Percentiles rank a stretch among this genome's conserved stretches.
Conservation (phyloP, 2,888 invertebrate genomes). For the Apantesis nais region DNA sequence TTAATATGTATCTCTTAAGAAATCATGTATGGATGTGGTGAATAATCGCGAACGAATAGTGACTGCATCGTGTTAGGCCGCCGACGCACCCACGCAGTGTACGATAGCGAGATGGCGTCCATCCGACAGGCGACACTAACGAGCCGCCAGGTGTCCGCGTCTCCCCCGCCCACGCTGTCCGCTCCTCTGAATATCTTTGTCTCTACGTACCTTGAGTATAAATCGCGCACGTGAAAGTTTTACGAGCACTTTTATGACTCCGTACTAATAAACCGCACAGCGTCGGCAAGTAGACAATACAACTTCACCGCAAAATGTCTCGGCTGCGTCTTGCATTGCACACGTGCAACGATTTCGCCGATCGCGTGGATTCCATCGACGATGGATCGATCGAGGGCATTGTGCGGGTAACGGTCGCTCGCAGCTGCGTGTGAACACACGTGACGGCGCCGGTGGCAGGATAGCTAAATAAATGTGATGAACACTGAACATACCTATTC, state of each 20-base stretch:
- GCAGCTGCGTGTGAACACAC: conserved; percentile 83
- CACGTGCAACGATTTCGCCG: conserved; percentile 81
- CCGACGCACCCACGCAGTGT: conserved; percentile 42
- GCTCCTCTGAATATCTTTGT: conserved; percentile 80
- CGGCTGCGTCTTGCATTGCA: conserved; percentile 69
- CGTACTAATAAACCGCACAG: conserved; percentile 75
- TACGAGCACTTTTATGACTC: conserved; percentile 81
- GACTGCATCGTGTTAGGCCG: conserved; percentile 29
- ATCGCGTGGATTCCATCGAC: conserved; percentile 79
- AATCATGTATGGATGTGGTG: conserved; percentile 6
- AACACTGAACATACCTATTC: conserved; percentile 78
- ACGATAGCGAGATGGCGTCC: conserved; percentile 47
- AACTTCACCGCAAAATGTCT: conserved; percentile 73
- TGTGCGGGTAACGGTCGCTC: conserved; percentile 85
- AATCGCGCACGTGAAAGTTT: conserved; percentile 84
- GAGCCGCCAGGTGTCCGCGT: conserved; percentile 83
- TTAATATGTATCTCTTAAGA: conserved; percentile 12
- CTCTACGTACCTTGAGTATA: conserved; percentile 76
- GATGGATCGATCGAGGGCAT: conserved; percentile 84
- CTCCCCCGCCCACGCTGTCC: conserved; percentile 77
- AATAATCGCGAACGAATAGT: conserved; percentile 27
- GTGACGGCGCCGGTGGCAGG: conserved; percentile 82
- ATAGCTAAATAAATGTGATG: conserved; percentile 85
- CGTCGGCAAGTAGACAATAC: conserved; percentile 74
- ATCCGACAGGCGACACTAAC: conserved; percentile 76